phyloP scores from a whole-genome alignment of 2,888 invertebrate genomes.

The Pristionchus japonicus region DNA sequence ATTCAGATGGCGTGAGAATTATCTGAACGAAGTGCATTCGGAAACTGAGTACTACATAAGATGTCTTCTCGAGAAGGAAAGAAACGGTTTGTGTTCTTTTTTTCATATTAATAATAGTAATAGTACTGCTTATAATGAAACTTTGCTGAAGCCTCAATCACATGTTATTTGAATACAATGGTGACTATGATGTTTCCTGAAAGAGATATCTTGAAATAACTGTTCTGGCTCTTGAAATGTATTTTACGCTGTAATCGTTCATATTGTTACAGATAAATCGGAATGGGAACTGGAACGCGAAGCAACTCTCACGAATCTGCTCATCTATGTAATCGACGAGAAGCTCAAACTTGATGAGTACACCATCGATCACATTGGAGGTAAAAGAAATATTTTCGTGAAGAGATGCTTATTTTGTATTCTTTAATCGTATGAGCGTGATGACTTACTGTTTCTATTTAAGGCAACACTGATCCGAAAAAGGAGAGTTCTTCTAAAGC shows the following conservation, averaged over 20 bases:
- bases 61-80: conserved; percentile 49
- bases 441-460: no score
- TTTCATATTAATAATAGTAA: no score
- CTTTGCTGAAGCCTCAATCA: no score
- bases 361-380: not conserved
- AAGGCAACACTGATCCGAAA: not conserved
- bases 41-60: conserved; percentile 51
- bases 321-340: conserved; percentile 52
- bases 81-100: conserved; percentile 27
- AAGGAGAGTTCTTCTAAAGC: not conserved
- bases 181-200: no score
- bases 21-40: conserved; percentile 51
- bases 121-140: no score
- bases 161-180: no score
- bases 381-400: not conserved
- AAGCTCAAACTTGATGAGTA: conserved; percentile 48
- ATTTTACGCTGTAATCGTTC: no score
- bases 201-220: no score
- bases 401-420: not conserved
- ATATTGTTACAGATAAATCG: conserved; percentile 41
- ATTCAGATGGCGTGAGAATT: conserved; percentile 51
- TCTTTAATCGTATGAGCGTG: no score
- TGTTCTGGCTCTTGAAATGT: not conserved
- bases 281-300: conserved; percentile 49
- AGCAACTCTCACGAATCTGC: conserved; percentile 49